phyloP scores from a whole-genome alignment of 2,888 invertebrate species.

The Apodemia hepburni region DNA sequence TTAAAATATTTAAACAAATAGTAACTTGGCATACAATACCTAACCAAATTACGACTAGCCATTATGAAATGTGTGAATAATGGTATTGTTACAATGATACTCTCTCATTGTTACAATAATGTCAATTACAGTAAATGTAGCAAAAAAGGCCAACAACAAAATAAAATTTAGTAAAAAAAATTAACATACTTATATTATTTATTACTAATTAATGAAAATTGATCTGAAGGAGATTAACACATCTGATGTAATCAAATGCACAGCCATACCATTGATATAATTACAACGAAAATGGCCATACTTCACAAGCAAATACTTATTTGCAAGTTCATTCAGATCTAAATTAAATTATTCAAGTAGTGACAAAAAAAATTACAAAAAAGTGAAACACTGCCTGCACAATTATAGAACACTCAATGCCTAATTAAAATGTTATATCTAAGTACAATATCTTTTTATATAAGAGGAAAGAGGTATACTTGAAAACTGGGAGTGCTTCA shows the following conservation, averaged over 20 bases:
- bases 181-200: slow-evolving; percentile 46
- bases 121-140: slow-evolving; percentile 23
- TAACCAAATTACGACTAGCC: slow-evolving; percentile 12
- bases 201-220: slow-evolving; percentile 48
- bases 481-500: slow-evolving; percentile 19
- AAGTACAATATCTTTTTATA: slow-evolving; percentile 23
- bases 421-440: slow-evolving; percentile 21
- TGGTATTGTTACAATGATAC: slow-evolving; percentile 6
- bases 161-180: slow-evolving; percentile 25
- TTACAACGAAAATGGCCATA: slow-evolving; percentile 11
- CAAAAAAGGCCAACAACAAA: slow-evolving; percentile 51
- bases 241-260: slow-evolving; percentile 27
- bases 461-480: slow-evolving; percentile 16
- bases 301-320: not conserved
- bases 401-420: slow-evolving; percentile 36
- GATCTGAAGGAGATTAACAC: slow-evolving; percentile 70
- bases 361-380: slow-evolving; percentile 33
- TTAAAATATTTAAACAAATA: not conserved
- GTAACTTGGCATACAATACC: not conserved
- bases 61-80: not conserved
- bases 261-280: slow-evolving; percentile 11
- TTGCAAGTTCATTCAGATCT: slow-evolving; percentile 63
- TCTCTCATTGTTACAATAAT: slow-evolving; percentile 15
- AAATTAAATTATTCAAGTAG: slow-evolving; percentile 41
- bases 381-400: slow-evolving; percentile 25